Conservation (phyloP, 2,888 invertebrate genomes). For the Parascotia fuliginaria region DNA sequence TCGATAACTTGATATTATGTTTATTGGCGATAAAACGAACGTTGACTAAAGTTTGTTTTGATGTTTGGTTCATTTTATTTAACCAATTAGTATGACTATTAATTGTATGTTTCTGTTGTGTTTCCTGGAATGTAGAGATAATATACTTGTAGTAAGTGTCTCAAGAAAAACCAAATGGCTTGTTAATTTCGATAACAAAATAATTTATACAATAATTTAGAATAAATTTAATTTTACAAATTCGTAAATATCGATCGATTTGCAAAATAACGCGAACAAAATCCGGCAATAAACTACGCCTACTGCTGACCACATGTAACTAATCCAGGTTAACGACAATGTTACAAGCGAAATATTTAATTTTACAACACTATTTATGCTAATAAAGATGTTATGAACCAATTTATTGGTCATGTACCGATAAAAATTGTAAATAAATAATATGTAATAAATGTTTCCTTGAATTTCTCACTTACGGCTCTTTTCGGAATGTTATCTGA, state of each 20-base stretch:
- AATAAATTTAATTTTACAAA: too few relatives aligned
- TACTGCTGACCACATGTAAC: conserved; percentile 42
- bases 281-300: conserved; percentile 51
- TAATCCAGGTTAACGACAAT: conserved; percentile 51
- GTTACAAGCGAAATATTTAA: conserved; percentile 60
- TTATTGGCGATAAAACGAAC: conserved; percentile 65
- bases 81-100: too few relatives aligned
- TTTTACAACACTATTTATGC: conserved; percentile 52
- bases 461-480: not conserved
- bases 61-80: conserved; percentile 30
- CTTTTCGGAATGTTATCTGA: not conserved
- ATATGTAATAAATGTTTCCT: conserved; percentile 1
- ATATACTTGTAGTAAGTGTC: too few relatives aligned
- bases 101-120: too few relatives aligned
- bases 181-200: too few relatives aligned
- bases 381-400: conserved; percentile 51
- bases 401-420: conserved; percentile 19
- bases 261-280: conserved; percentile 17
- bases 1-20: conserved; percentile 71
- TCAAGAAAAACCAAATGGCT: too few relatives aligned
- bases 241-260: conserved; percentile 22
- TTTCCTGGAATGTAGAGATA: too few relatives aligned
- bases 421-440: conserved; percentile 13
- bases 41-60: conserved; percentile 43
- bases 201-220: too few relatives aligned